These are phyloP conservation scores for Sceliomorpha sp. DNA, from an alignment of 2,888 invertebrate species.

Conservation along the genomic window DNA sequence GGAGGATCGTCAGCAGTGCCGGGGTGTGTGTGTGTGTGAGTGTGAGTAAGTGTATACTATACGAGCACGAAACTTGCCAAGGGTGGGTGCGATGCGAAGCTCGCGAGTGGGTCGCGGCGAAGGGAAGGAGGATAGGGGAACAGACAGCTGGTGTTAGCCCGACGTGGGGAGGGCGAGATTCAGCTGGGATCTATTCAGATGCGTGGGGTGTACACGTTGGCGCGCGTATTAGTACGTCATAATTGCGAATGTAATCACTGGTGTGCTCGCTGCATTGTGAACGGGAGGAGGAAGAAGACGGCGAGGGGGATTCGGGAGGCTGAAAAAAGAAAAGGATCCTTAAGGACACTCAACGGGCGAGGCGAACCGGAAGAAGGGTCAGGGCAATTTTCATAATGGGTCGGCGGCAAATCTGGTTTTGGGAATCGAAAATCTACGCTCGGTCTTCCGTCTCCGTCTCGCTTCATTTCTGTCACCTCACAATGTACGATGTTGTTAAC, in stretches of 20 bases:
- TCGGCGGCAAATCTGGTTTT: not conserved
- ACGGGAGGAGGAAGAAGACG: conserved; percentile 11
- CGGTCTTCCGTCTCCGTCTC: conserved; percentile 1
- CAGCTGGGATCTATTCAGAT: conserved; percentile 63
- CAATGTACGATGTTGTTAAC: not conserved
- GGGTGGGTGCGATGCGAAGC: conserved; percentile 42
- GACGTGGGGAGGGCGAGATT: conserved; percentile 57
- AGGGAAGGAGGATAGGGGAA: conserved; percentile 6
- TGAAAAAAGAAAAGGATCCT: conserved; percentile 23
- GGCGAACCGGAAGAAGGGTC: conserved; percentile 56
- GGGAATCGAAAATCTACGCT: conserved; percentile 1
- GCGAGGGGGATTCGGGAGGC: conserved; percentile 17
- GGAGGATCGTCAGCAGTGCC: conserved; percentile 30
- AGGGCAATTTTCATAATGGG: conserved; percentile 13
- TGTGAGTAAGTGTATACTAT: conserved; percentile 55
- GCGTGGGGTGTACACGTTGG: conserved; percentile 53
- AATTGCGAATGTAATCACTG: conserved; percentile 71
- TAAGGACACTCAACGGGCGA: conserved; percentile 49
- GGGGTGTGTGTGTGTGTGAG: conserved; percentile 18
- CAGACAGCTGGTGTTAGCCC: conserved; percentile 41
- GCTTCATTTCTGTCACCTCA: conserved; percentile 5
- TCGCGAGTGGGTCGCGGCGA: conserved; percentile 12
- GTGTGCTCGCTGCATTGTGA: conserved; percentile 59
- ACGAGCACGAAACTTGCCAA: conserved; percentile 60
- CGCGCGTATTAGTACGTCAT: conserved; percentile 69